Conservation (phyloP, 2,797 vertebrate species). For the Neosilurus hyrtlii region DNA sequence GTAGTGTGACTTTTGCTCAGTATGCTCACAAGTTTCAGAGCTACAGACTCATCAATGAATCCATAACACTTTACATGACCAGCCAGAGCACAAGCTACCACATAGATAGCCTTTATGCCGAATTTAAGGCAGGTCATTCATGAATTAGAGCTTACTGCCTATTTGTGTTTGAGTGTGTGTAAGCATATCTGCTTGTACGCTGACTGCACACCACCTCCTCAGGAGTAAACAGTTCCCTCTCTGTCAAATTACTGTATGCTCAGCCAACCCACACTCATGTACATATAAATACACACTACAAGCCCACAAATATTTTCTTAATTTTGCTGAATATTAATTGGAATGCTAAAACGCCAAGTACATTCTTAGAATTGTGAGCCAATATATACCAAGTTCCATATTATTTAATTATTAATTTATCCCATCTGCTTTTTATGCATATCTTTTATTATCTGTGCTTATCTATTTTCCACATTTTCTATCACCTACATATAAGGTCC, state of each 20-base stretch:
- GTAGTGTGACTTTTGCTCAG: constrained; percentile 15
- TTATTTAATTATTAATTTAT: not conserved
- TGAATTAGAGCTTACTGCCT: constrained; percentile 59
- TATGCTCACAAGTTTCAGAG: constrained; percentile 11
- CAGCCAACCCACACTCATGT: constrained; percentile 40
- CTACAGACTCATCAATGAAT: constrained; percentile 69
- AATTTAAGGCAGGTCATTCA: constrained; percentile 75
- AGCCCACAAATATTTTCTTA: constrained; percentile 29
- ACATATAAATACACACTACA: constrained; percentile 49
- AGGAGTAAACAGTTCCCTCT: constrained; percentile 65
- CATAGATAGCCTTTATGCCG: constrained; percentile 78
- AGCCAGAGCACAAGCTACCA: constrained; percentile 54
- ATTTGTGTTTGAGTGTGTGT: too few species aligned
- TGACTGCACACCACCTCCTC: constrained; percentile 62
- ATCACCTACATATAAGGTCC: constrained; percentile 13
- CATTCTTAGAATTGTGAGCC: not conserved
- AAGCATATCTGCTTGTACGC: too few species aligned
- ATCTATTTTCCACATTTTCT: not conserved
- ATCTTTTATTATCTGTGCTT: too few species aligned
- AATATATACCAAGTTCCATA: not conserved
- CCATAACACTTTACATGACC: constrained; percentile 70
- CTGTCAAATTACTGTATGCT: constrained; percentile 55
- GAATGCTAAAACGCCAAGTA: not conserved
- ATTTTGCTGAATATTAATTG: constrained; percentile 42
- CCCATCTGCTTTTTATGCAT: not conserved